Conservation (phyloP, 2,113 vertebrate genomes). For the Heteronetta atricapilla region DNA sequence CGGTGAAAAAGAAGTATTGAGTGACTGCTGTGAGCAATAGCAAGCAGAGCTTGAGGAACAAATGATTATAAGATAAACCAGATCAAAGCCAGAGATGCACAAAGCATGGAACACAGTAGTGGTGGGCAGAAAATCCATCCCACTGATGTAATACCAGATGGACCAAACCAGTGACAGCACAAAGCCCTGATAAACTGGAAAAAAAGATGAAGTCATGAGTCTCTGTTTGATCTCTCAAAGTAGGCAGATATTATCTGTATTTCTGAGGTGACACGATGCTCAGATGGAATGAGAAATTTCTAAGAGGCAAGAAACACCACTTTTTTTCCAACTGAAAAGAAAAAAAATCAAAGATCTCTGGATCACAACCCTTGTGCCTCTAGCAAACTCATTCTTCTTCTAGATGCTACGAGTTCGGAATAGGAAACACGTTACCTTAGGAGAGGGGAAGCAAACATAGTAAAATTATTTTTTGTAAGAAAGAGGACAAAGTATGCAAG, state of each 20-base stretch:
- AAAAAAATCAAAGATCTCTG: background rate
- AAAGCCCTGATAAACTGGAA: background rate
- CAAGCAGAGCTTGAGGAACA: background rate
- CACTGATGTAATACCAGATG: background rate
- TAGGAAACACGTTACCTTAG: background rate
- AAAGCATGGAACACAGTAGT: background rate
- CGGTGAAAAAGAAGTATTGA: background rate
- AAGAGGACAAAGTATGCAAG: background rate
- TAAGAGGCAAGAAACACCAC: background rate
- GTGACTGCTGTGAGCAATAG: background rate
- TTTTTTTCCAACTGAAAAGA: background rate
- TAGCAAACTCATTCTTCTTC: background rate
- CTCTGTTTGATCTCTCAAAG: background rate
- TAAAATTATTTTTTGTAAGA: background rate
- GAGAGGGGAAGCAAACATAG: background rate
- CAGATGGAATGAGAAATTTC: background rate
- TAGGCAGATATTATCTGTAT: background rate
- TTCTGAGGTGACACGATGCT: background rate
- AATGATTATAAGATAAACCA: background rate
- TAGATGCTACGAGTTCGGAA: background rate
- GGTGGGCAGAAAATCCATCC: background rate
- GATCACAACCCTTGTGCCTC: background rate
- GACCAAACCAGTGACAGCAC: background rate
- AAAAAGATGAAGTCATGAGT: background rate
- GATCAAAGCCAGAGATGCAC: background rate